Evolutionary conservation across 2,797 vertebrate species (phyloP).

Genomic region (Acipenser transmontanus): DNA sequence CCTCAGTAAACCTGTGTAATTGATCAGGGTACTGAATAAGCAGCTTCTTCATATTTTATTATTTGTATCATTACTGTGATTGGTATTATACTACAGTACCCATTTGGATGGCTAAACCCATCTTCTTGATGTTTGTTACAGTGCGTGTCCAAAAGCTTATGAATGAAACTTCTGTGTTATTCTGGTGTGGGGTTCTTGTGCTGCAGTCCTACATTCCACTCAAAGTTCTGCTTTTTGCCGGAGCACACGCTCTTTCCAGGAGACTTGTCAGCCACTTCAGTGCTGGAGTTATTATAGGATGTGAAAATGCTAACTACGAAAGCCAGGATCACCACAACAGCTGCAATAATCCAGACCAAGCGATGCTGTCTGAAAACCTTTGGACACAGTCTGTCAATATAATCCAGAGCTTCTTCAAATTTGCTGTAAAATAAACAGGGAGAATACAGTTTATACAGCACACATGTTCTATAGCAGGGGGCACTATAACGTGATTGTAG

Average conservation of each 20-base stretch:
- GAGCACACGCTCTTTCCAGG: slow-evolving; percentile 25
- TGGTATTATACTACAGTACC: too few species aligned
- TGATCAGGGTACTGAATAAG: too few species aligned
- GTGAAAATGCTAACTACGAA: slow-evolving; percentile 58
- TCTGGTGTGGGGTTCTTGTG: slow-evolving; percentile 41
- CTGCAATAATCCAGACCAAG: slow-evolving; percentile 50
- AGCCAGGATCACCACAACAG: slow-evolving; percentile 51
- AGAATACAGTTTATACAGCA: background rate
- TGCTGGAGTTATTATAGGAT: slow-evolving; percentile 53
- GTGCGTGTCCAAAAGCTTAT: too few species aligned
- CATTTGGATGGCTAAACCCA: too few species aligned
- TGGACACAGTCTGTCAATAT: slow-evolving; percentile 51
- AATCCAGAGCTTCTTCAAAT: slow-evolving; percentile 51
- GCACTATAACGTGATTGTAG: background rate
- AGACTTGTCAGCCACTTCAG: slow-evolving; percentile 49
- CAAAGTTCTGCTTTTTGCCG: slow-evolving; percentile 39
- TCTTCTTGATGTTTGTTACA: too few species aligned
- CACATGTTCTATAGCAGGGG: background rate
- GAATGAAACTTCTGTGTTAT: slow-evolving; percentile 15
- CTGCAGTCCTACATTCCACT: slow-evolving; percentile 36
- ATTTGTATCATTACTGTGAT: too few species aligned
- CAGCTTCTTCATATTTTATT: too few species aligned
- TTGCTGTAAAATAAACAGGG: slow-evolving; percentile 39
- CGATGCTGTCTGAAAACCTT: slow-evolving; percentile 50
- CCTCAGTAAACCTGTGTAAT: too few species aligned